Evolutionary conservation across 2,888 invertebrate species (phyloP), one percentile per base, ranked within the genome.

Genomic region (Gastrophysa polygoni): DNA sequence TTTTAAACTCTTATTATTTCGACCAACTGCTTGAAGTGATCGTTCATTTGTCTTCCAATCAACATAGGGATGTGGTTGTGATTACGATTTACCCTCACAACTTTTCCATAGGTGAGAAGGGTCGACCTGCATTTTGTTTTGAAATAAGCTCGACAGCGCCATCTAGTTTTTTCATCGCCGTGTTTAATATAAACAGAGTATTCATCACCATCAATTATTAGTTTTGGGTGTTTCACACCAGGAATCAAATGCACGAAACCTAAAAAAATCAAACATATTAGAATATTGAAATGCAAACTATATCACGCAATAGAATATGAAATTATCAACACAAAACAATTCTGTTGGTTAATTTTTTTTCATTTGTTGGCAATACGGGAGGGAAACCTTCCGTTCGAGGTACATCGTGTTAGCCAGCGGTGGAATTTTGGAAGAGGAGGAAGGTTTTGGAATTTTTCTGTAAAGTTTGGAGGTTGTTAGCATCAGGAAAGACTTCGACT

Each of bases 101-200:
- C 68, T 60, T 68, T 70, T 14, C 70, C 71, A 57, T 61, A 68
- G 0, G 72, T 71, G 44, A 67, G 56, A 11, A 71, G 43, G 1
- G 67, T 70, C 0, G 70, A 69, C 56, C 69, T 72, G 61, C 72
- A 73, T 43, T 69, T 68, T 1, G 64, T 67, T 63, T 67, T 72
- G 52, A 71, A 70, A 52, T 76, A 75, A 14, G 66, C 59, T 1
- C 67, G 66, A 48, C 78, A 78, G 32, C 75, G 69, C 77, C 78
- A 78, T 65, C 74, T 71, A 1, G 75, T 76, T 28, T 61, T 67
- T 16, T 64, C 61, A 14, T 63, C 66, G 14, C 38, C 54, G 4
- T 63, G 56, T 63, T 72, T 73, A 6, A 63, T 58, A 50, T 74
- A 71, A 8, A 75, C 64, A 2, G 71, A 63, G 46, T 71, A 76